Conservation (phyloP, 2,888 invertebrate species). For the Mylabris sibirica region DNA sequence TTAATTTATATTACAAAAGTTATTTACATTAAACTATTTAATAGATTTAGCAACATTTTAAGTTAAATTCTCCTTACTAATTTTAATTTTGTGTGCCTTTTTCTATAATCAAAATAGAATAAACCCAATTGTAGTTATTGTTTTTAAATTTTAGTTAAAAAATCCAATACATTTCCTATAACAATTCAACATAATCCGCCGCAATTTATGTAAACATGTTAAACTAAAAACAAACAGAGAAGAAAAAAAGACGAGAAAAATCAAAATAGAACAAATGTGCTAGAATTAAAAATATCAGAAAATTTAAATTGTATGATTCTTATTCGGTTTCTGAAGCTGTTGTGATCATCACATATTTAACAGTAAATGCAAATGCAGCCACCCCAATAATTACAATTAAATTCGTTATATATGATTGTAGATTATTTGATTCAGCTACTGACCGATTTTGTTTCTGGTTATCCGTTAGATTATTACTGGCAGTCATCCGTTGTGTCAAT, state of each 20-base stretch:
- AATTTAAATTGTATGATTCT: slow-evolving; percentile 13
- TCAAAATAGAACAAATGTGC: background rate
- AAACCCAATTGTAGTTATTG: background rate
- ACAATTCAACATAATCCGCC: slow-evolving; percentile 25
- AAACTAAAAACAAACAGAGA: slow-evolving; percentile 41
- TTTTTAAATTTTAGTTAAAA: background rate
- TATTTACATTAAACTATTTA: slow-evolving; percentile 28
- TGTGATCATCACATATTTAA: slow-evolving; percentile 88
- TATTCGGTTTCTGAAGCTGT: slow-evolving; percentile 66
- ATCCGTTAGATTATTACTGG: slow-evolving; percentile 48
- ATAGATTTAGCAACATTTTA: background rate
- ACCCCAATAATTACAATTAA: slow-evolving; percentile 88
- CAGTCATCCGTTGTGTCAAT: slow-evolving; percentile 52
- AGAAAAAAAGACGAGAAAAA: slow-evolving; percentile 18
- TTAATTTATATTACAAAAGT: slow-evolving; percentile 31
- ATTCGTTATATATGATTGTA: slow-evolving; percentile 85
- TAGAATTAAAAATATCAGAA: background rate
- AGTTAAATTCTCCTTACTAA: slow-evolving; percentile 13
- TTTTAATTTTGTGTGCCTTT: slow-evolving; percentile 20
- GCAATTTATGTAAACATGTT: slow-evolving; percentile 18
- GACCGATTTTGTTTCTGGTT: slow-evolving; percentile 50
- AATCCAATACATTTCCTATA: slow-evolving; percentile 17
- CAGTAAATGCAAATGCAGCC: slow-evolving; percentile 90
- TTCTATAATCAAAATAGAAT: background rate
- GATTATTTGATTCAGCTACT: slow-evolving; percentile 70